Evolutionary conservation across 2,113 vertebrate species (phyloP).

Genomic region (Irena cyanogastra): DNA sequence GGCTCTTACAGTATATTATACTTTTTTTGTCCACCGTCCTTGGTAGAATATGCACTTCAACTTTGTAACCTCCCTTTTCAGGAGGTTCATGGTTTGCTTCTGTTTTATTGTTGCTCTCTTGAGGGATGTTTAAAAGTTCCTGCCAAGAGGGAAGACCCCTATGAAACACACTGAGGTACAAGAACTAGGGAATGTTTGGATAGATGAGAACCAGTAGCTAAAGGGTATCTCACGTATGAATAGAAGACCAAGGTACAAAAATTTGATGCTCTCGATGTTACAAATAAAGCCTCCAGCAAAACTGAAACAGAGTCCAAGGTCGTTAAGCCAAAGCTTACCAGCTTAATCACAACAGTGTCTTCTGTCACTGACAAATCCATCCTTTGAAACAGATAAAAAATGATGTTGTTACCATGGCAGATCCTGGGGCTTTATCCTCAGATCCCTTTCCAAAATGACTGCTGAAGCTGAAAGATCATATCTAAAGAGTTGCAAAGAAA

Average conservation of each 20-base stretch:
- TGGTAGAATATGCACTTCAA: background rate
- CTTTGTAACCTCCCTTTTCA: background rate
- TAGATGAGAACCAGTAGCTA: background rate
- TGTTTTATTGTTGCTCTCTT: background rate
- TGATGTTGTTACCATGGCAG: background rate
- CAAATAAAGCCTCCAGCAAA: background rate
- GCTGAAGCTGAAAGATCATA: background rate
- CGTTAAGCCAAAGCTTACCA: background rate
- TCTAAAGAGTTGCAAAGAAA: background rate
- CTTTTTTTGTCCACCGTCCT: fast-evolving
- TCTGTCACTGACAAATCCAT: background rate
- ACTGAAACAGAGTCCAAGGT: background rate
- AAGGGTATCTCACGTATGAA: background rate
- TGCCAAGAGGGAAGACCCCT: background rate
- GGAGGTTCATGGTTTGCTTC: background rate
- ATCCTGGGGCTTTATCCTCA: background rate
- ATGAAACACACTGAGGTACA: background rate
- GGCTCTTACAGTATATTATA: background rate
- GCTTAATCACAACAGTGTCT: background rate
- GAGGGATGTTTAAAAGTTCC: background rate
- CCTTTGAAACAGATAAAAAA: background rate
- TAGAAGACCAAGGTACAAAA: background rate
- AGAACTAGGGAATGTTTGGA: background rate
- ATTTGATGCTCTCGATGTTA: background rate
- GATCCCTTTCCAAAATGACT: background rate